phyloP scores from a whole-genome alignment of 2,888 invertebrate genomes.

The Automeris io region DNA sequence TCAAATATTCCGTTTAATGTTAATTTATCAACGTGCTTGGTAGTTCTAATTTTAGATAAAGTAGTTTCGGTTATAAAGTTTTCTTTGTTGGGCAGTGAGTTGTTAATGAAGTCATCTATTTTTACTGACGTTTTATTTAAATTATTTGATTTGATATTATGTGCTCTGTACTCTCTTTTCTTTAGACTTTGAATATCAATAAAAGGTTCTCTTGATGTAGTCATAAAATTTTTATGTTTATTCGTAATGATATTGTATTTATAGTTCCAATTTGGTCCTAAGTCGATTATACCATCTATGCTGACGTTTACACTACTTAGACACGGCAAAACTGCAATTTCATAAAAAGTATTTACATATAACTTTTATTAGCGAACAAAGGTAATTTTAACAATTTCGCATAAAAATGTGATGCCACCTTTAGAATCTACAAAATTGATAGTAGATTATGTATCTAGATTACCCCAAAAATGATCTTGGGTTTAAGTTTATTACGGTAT shows the following conservation, averaged over 20 bases:
- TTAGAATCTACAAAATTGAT: no score
- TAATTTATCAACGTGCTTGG: slow-evolving; percentile 3
- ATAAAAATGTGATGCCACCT: no score
- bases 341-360: no score
- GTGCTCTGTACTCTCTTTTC: no score
- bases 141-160: neutral
- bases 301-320: slow-evolving; percentile 17
- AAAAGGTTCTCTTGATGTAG: neutral
- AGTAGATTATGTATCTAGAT: no score
- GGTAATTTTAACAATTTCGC: no score
- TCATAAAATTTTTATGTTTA: neutral
- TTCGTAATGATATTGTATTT: slow-evolving; percentile 18
- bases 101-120: neutral
- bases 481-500: no score
- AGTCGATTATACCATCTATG: slow-evolving; percentile 31
- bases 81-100: neutral
- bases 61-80: neutral
- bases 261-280: slow-evolving; percentile 36
- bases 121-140: neutral
- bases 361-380: no score
- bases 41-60: neutral
- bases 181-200: neutral
- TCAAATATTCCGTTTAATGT: slow-evolving; percentile 11
- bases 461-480: no score
- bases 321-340: neutral